Evolutionary conservation across 1,140 invertebrate species (phyloP), one percentile per base, ranked within the genome.

Genomic region (Ips nitidus): DNA sequence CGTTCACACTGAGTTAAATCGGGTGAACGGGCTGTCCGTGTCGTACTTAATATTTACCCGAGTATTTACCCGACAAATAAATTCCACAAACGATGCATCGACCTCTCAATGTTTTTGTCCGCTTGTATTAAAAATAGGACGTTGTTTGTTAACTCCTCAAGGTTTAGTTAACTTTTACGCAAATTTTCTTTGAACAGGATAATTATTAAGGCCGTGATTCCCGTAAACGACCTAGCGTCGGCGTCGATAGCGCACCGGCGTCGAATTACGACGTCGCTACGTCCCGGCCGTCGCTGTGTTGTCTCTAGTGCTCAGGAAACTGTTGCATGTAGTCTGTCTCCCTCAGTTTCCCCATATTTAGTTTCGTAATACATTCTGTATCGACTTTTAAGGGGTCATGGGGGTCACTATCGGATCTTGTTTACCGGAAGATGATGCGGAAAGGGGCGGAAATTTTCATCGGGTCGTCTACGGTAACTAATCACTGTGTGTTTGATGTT

Each of bases 321-420:
- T 58, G 59, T 69, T 69, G 67, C 41, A 66, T 58, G 41, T 38
- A 39, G 41, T 3, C 3, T 39, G 36, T 42, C 52, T 7, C 38
- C 22, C 22, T 41, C 22, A 36, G 38, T 62, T 62, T 40, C 36
- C 4, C 37, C 38, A 39, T 41, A 7, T 41, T 56, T 50, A 50
- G 47, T 50, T 7, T 22, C 7, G 47, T 50, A 2, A 2, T 8
- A 50, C 47, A 50, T 8, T 56, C 39, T 56, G 7, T 39, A n/a
- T 37, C 45, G 45, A 50, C 7, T 50, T 50, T 50, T 1, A 6
- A 50, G 45, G 45, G 7, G 45, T 2, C 22, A 91, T 91, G 89
- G 89, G 89, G 75, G 87, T 90, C 76, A 88, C 90, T 75, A 88
- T 91, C 65, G 89, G 89, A 74, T 90, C 89, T 66, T 91, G 89